Evolutionary conservation across 2,888 invertebrate genomes (phyloP), one percentile per base, ranked within the genome.

Genomic region (Leucania comma): DNA sequence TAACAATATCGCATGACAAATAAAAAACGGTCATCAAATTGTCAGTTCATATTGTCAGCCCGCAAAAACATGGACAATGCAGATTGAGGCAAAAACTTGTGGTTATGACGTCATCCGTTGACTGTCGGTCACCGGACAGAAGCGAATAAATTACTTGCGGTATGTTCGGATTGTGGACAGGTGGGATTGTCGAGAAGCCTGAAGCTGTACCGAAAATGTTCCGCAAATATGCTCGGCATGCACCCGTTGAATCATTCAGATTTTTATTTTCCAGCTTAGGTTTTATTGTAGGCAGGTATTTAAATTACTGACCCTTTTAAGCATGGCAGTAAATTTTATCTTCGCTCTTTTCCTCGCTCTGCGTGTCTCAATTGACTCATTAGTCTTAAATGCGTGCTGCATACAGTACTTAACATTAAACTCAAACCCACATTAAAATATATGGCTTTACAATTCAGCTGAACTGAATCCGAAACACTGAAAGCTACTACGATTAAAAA

Each of bases 101-200:
- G 78, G 77, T 74, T 74, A 76, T 93, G 91, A 91, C 89, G 89
- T 92, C 90, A 89, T 86, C 54, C 63, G 42, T 42, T 59, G 77
- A 58, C 80, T 80, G 82, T 80, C 80, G 75, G 79, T 82, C 83
- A 83, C 85, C 80, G 84, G 86, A 70, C 80, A 83, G 81, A 81
- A 82, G 83, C 80, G 88, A 88, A 90, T 90, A 90, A 91, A 90
- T 91, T 86, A 87, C 86, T 85, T 81, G 84, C 87, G 90, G 91
- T 86, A 91, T 91, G 91, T 87, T 86, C 82, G 91, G 91, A 91
- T 92, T 91, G 91, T 81, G 91, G 92, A 92, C 93, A 93, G 93
- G 93, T 93, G 92, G 89, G 91, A 88, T 90, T 85, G 83, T 71
- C 82, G 75, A 78, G 75, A 74, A 53, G 85, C 87, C 81, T 69